Percentiles rank a stretch among this genome's conserved stretches.
phyloP scores from a whole-genome alignment of 2,797 vertebrate genomes.

The Ispidina picta region DNA sequence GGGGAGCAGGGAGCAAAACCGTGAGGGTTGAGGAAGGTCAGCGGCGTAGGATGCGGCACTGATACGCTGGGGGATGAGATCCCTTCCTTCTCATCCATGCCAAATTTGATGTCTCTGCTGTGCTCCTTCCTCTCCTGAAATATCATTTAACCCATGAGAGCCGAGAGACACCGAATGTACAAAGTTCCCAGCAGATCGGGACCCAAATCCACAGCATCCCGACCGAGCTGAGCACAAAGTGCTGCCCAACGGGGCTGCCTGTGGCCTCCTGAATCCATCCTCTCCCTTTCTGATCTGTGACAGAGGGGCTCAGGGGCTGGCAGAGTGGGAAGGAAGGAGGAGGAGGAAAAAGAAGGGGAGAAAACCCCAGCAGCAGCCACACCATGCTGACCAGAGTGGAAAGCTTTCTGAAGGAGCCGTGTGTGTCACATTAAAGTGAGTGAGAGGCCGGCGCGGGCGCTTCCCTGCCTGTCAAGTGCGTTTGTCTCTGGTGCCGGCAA shows the following conservation, averaged over 20 bases:
- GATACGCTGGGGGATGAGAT: rapidly evolving
- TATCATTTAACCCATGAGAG: background rate
- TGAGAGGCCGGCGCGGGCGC: conserved; percentile 41
- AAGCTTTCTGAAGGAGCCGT: conserved; percentile 30
- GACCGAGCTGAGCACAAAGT: background rate
- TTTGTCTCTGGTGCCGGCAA: conserved; percentile 69
- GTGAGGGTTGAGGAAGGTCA: background rate
- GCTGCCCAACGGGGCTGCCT: rapidly evolving
- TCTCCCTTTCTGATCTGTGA: background rate
- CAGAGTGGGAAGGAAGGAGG: background rate
- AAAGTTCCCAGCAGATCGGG: background rate
- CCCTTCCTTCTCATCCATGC: background rate
- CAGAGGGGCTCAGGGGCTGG: background rate
- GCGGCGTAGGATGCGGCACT: background rate
- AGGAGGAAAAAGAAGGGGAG: background rate
- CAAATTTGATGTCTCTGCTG: background rate
- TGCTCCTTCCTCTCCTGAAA: rapidly evolving
- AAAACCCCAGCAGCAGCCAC: background rate
- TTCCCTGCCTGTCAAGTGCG: conserved; percentile 68
- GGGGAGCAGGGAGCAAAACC: background rate
- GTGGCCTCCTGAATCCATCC: background rate
- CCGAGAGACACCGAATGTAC: background rate
- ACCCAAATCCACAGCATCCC: background rate
- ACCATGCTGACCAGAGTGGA: conserved; percentile 25
- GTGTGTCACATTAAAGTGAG: conserved; percentile 65